Evolutionary conservation across 2,888 invertebrate species (phyloP).

Genomic region (Rhingia rostrata): DNA sequence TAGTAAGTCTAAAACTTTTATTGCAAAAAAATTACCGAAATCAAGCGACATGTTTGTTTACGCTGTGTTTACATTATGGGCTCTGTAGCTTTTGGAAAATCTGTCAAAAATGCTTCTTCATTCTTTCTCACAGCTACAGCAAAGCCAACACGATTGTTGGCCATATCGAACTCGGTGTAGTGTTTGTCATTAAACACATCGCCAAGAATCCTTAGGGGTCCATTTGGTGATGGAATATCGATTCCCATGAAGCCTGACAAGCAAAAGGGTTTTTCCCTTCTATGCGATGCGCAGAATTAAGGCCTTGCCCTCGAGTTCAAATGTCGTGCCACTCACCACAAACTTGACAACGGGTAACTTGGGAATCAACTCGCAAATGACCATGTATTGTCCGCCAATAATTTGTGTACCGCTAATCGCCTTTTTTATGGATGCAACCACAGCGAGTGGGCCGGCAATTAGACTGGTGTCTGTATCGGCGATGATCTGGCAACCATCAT

Average conservation of each 20-base stretch:
- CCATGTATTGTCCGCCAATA: slow-evolving; percentile 91
- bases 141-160: slow-evolving; percentile 94
- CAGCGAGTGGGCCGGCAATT: slow-evolving; percentile 93
- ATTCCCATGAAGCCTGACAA: slow-evolving; percentile 98
- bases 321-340: slow-evolving; percentile 89
- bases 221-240: slow-evolving; percentile 96
- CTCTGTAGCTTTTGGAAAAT: neutral
- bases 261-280: slow-evolving; percentile 94
- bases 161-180: slow-evolving; percentile 98
- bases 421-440: slow-evolving; percentile 92
- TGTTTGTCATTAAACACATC: slow-evolving; percentile 98
- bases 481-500: slow-evolving; percentile 95
- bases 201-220: slow-evolving; percentile 99
- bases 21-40: slow-evolving; percentile 2
- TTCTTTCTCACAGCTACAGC: slow-evolving; percentile 85
- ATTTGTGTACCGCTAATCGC: slow-evolving; percentile 92
- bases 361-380: slow-evolving; percentile 92
- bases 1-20: slow-evolving; percentile 13
- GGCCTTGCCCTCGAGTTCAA: slow-evolving; percentile 91
- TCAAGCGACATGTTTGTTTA: slow-evolving; percentile 16
- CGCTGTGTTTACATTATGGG: neutral
- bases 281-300: slow-evolving; percentile 92
- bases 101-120: no score
- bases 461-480: slow-evolving; percentile 98
- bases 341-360: slow-evolving; percentile 91